Conservation (phyloP, 1,140 invertebrate genomes). For the Calliphora vicina region DNA sequence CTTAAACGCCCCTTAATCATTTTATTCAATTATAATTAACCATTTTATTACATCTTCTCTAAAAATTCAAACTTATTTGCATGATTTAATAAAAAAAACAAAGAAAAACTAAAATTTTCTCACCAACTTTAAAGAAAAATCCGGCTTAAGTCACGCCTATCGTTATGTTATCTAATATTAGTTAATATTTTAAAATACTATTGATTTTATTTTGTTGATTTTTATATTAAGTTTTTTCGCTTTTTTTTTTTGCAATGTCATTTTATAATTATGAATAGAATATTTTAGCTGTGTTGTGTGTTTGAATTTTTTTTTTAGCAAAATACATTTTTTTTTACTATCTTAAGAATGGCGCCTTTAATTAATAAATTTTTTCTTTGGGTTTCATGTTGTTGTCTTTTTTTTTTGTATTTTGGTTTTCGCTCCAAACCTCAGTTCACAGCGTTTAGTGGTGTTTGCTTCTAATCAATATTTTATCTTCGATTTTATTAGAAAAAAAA, state of each 20-base stretch:
- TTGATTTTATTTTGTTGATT: background rate
- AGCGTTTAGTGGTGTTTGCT: background rate
- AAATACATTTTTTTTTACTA: background rate
- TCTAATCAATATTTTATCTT: background rate
- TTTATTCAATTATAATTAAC: too few species aligned
- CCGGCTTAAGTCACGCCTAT: slow-evolving; percentile 11
- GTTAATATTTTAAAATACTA: background rate
- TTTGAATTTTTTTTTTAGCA: background rate
- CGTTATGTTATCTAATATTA: background rate
- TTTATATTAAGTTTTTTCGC: background rate
- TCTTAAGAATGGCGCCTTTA: slow-evolving; percentile 2
- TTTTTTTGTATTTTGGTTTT: too few species aligned
- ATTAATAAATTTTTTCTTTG: background rate
- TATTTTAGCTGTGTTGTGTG: background rate
- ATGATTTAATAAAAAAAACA: too few species aligned
- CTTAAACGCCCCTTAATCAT: too few species aligned
- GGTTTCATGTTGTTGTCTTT: background rate
- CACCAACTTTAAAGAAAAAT: background rate
- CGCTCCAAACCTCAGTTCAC: background rate
- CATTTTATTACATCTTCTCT: too few species aligned
- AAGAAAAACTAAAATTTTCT: too few species aligned
- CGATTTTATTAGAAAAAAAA: background rate
- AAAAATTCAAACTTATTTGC: too few species aligned
- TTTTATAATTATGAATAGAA: background rate
- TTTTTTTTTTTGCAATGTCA: background rate